These are phyloP conservation scores for Falcunculus frontatus DNA, from an alignment of 2,113 vertebrate species.

Conservation along the genomic window DNA sequence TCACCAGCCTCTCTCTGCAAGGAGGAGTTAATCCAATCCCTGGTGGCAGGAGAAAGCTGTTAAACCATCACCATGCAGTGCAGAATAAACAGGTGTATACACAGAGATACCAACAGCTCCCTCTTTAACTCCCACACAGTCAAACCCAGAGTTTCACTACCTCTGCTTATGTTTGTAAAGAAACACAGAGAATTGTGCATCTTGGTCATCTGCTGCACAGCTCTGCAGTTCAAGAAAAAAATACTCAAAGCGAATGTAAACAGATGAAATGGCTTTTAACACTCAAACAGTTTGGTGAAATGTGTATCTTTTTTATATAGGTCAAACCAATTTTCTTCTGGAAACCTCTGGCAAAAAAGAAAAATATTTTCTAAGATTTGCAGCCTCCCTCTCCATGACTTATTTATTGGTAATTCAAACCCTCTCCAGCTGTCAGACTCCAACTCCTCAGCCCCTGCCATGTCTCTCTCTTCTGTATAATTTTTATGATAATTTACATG, in stretches of 20 bases:
- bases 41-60: not conserved
- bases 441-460: not conserved
- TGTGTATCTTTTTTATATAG: not conserved
- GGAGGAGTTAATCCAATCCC: not conserved
- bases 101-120: not conserved
- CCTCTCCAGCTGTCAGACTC: not conserved
- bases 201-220: not conserved
- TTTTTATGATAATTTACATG: not conserved
- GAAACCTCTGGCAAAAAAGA: not conserved
- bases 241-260: not conserved
- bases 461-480: not conserved
- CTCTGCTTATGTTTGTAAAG: fast-evolving
- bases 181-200: not conserved
- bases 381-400: fast-evolving
- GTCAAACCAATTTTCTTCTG: not conserved
- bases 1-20: not conserved
- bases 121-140: not conserved
- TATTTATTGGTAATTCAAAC: not conserved
- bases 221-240: not conserved
- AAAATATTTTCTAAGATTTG: not conserved
- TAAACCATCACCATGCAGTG: not conserved
- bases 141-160: not conserved
- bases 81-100: not conserved
- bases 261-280: not conserved
- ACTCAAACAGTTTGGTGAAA: not conserved